Evolutionary conservation across 1,140 invertebrate genomes (phyloP), one percentile per base, ranked within the genome.

Genomic region (Sarcophaga peregrina): DNA sequence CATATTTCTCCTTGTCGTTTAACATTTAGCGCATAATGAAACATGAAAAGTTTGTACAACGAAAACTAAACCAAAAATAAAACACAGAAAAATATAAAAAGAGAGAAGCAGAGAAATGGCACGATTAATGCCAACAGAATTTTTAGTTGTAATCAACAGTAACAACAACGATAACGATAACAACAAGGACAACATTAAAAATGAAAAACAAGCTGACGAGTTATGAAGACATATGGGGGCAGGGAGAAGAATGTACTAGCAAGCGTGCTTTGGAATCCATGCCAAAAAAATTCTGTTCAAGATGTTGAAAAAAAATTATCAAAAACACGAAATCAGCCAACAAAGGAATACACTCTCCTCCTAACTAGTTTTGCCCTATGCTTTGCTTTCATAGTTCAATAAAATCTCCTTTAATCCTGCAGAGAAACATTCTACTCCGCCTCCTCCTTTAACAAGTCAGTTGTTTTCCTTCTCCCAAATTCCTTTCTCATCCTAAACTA

Each of bases 101-200:
- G 1, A 37, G 25, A 37, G 25, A 37, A 37, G 25, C 25, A 37
- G 1, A 37, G 25, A 37, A 37, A 37, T 37, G 25, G 25, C 47
- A 48, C 48, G 50, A 50, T 78, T 78, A 17, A 78, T 78, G 75
- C 47, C 75, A 78, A 78, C 25, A 37, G 25, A 78, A 50, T 78
- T 78, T 68, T 37, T 37, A 37, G 62, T n/a, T n/a, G 10, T 68
- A 20, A 20, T 20, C 62, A 68, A 68, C 17, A 9, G n/a, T 5
- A 37, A 68, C n/a, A 20, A 68, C 25, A 68, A 68, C 10, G 17
- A 25, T 8, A 20, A 3, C 5, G 7, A 20, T 9, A 68, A 68
- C 62, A 68, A 68, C 4, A 37, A 37, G 25, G 25, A 37, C 25
- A 37, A 37, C 25, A 37, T 37, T 37, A 37, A 37, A 37, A 37